Percentiles rank a stretch among this genome's conserved stretches.
Evolutionary conservation across 1,140 invertebrate species (phyloP).

Genomic region (Forficula auricularia): DNA sequence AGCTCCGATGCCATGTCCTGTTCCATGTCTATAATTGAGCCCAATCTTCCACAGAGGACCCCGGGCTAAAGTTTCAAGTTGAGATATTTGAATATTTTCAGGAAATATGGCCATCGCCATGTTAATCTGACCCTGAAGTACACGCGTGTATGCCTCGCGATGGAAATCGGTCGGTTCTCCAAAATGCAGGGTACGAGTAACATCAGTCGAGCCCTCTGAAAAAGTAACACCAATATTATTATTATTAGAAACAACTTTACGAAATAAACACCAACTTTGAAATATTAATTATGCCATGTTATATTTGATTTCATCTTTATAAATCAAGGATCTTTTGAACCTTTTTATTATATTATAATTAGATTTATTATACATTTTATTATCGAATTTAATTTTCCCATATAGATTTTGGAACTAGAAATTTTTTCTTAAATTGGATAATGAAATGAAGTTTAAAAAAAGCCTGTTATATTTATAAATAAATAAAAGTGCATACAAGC

Average conservation of each 20-base stretch:
- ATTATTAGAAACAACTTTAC: too few species aligned
- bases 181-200: constrained; percentile 80
- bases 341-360: background rate
- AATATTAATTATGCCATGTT: too few species aligned
- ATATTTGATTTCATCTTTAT: background rate
- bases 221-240: constrained; percentile 15
- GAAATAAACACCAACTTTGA: too few species aligned
- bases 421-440: too few species aligned
- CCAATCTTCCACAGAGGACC: constrained; percentile 62
- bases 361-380: background rate
- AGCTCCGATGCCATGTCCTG: constrained; percentile 78
- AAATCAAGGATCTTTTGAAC: background rate
- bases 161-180: constrained; percentile 58
- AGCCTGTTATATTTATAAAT: too few species aligned
- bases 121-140: constrained; percentile 72
- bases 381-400: background rate
- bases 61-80: constrained; percentile 57
- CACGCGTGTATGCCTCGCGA: constrained; percentile 68
- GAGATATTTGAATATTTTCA: constrained; percentile 38
- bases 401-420: background rate
- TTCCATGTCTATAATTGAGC: constrained; percentile 70
- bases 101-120: constrained; percentile 50
- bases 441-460: too few species aligned
- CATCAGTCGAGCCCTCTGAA: constrained; percentile 78
- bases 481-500: too few species aligned